Conservation (phyloP, 2,888 invertebrate genomes). For the Drosophila longiperda region DNA sequence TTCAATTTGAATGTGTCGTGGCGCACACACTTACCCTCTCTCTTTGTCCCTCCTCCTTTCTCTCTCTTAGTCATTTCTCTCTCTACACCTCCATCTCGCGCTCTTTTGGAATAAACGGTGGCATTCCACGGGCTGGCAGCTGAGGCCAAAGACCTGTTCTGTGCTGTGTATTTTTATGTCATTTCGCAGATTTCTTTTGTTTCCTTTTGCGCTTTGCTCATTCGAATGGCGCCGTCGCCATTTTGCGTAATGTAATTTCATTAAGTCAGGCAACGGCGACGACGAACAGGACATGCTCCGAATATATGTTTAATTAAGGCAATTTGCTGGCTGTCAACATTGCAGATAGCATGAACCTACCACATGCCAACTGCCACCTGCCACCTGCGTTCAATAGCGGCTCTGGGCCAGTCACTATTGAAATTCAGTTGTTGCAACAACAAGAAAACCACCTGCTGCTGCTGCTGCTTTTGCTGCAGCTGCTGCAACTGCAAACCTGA, state of each 20-base stretch:
- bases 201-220: conserved; percentile 39
- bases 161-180: conserved; percentile 33
- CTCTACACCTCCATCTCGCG: background rate
- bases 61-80: background rate
- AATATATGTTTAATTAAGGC: conserved; percentile 56
- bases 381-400: conserved; percentile 15
- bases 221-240: conserved; percentile 35
- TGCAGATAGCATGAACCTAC: conserved; percentile 5
- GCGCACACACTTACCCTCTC: background rate
- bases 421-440: conserved; percentile 28
- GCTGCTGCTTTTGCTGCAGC: conserved; percentile 1
- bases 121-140: conserved; percentile 13
- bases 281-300: conserved; percentile 31
- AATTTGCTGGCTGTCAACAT: conserved; percentile 51
- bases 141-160: conserved; percentile 25
- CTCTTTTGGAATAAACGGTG: conserved; percentile 30
- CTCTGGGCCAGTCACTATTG: conserved; percentile 11
- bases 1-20: conserved; percentile 71
- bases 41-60: background rate
- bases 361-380: background rate
- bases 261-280: conserved; percentile 49
- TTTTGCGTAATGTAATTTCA: conserved; percentile 69
- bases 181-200: conserved; percentile 52
- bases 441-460: conserved; percentile 51
- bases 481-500: background rate